Base-by-base conservation (phyloP, 2,888 invertebrate species). In the Leptinotarsa juncta region DNA sequence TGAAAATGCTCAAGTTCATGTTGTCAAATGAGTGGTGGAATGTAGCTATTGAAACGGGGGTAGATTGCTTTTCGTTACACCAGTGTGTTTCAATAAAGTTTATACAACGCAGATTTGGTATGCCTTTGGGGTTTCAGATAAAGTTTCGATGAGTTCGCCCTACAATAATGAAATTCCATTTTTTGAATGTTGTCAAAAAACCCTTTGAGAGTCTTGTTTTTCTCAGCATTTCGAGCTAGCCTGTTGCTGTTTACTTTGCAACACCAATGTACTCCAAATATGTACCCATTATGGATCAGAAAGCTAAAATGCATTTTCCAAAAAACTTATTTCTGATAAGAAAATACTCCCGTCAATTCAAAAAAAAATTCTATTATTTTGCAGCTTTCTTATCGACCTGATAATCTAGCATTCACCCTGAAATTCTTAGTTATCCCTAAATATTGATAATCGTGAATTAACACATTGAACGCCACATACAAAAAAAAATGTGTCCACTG, bases 61-160 rank as follows among this genome's bases (percentile, higher is more conserved):
- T 18, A 50, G 42, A 26, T 20, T 65, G 53, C 51, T 69, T 57
- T 15, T 10, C 10, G 16, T 49, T 23, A 67, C 67, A 72, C 60
- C 72, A 72, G 20, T 72, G 48, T 48, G 23, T 70, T 60, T 72
- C 60, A 62, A 20, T 72, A 62, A 14, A 51, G n/a, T 53, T 65
- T 74, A 55, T 74, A 71, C 15, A 74, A 60, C 60, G 67, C 74
- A 53, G 66, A 26, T 66, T 74, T 75, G 20, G 79, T 77, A 42
- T 57, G 32, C 77, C 78, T 78, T 67, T 78, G 77, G 67, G 78
- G 78, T 74, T 75, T 60, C 26, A 74, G 60, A 71, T 79, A 77
- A 42, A 60, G 55, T 70, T 79, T 77, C 23, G 65, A 70, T 16
- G 71, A 74, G 10, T 73, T 57, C 3, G 74, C 70, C 69, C 74